phyloP scores from a whole-genome alignment of 1,140 invertebrate species.

The Scaptomyza graminum region DNA sequence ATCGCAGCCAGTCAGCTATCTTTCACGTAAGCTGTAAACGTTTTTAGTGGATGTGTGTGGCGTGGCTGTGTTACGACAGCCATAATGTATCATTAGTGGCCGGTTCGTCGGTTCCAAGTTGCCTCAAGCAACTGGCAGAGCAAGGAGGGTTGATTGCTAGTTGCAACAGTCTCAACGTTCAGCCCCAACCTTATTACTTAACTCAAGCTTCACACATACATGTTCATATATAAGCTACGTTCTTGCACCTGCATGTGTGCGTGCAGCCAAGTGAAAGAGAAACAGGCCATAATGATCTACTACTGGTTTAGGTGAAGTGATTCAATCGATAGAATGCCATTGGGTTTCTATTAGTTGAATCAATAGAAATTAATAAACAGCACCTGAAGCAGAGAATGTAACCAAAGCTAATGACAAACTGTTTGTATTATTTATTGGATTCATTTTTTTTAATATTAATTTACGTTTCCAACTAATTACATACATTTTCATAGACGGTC shows the following conservation, averaged over 20 bases:
- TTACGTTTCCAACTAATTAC: not conserved
- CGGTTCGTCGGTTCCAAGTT: slow-evolving; percentile 33
- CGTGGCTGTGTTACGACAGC: slow-evolving; percentile 63
- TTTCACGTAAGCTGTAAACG: slow-evolving; percentile 78
- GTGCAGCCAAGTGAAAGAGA: slow-evolving; percentile 2
- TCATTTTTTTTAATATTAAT: not conserved
- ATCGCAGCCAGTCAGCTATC: slow-evolving; percentile 47
- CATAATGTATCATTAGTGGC: slow-evolving; percentile 79
- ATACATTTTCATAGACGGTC: no score
- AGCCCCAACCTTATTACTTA: not conserved
- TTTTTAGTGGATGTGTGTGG: slow-evolving; percentile 77
- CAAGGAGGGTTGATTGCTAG: slow-evolving; percentile 1
- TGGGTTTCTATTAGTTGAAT: slow-evolving; percentile 31
- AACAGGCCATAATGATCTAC: slow-evolving; percentile 43
- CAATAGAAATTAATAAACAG: slow-evolving; percentile 26
- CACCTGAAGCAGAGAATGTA: not conserved
- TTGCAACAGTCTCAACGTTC: slow-evolving; percentile 17
- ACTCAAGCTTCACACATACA: not conserved
- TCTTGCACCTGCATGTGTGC: not conserved
- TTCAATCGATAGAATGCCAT: slow-evolving; percentile 36
- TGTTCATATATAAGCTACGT: not conserved
- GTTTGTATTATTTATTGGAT: not conserved
- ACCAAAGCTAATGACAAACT: not conserved
- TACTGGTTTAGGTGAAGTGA: slow-evolving; percentile 14
- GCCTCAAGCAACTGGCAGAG: slow-evolving; percentile 6